These are phyloP conservation scores for Cichlasoma orientale DNA, from an alignment of 2,797 vertebrate genomes.

Conservation along the genomic window DNA sequence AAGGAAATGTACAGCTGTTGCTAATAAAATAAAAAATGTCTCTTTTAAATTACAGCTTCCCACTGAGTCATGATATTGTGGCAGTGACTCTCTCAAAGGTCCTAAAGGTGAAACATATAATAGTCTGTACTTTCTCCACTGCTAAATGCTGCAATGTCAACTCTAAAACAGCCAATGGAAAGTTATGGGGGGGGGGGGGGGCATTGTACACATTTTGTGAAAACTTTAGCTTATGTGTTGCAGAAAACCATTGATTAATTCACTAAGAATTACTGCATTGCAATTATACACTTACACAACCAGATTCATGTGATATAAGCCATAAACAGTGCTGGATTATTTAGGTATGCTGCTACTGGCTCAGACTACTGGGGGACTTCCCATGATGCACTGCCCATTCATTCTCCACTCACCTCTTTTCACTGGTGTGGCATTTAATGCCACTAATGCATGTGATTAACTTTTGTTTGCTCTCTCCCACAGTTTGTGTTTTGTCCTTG, in stretches of 20 bases:
- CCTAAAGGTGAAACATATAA: background rate
- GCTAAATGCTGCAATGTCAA: background rate
- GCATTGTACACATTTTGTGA: background rate
- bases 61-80: background rate
- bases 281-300: background rate
- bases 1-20: background rate
- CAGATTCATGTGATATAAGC: background rate
- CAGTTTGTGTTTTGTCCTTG: too few species aligned
- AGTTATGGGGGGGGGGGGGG: accelerated
- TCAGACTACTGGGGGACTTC: too few species aligned
- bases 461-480: too few species aligned
- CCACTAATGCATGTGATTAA: too few species aligned
- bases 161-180: background rate
- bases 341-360: too few species aligned
- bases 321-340: too few species aligned
- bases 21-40: background rate
- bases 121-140: background rate
- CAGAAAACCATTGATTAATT: background rate
- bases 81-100: background rate
- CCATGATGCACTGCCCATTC: too few species aligned
- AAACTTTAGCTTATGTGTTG: background rate
- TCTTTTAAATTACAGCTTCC: background rate
- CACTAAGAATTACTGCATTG: background rate
- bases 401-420: too few species aligned
- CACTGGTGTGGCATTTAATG: too few species aligned